These are phyloP conservation scores for Loriculus beryllinus DNA, from an alignment of 2,797 vertebrate species.

Conservation along the genomic window DNA sequence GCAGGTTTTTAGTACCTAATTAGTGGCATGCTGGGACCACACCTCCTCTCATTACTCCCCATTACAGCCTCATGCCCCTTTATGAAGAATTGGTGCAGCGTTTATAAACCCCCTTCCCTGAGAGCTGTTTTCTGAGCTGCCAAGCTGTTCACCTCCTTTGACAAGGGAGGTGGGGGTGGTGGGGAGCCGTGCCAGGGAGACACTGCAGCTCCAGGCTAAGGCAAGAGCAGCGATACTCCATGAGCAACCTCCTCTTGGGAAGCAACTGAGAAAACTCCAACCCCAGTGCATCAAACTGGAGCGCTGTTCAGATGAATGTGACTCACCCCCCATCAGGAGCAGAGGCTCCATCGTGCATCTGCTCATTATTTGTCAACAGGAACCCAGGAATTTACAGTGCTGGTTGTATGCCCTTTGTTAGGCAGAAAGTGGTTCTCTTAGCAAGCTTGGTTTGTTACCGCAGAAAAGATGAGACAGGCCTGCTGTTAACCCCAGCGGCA, in stretches of 20 bases:
- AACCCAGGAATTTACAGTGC: neutral
- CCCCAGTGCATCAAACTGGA: accelerated
- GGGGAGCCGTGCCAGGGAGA: neutral
- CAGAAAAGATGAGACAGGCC: neutral
- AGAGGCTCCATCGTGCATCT: neutral
- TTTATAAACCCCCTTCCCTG: neutral
- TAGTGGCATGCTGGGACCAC: neutral
- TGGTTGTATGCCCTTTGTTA: accelerated
- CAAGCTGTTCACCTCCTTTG: neutral
- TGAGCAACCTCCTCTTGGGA: neutral
- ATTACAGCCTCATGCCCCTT: neutral
- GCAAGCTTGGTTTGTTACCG: neutral
- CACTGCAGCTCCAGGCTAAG: neutral
- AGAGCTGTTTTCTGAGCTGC: neutral
- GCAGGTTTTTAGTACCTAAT: conserved; percentile 5
- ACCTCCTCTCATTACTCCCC: neutral
- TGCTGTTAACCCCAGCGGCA: neutral
- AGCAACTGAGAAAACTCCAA: neutral
- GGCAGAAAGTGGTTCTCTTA: neutral
- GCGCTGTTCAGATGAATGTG: neutral
- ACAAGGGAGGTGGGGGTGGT: neutral
- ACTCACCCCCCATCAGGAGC: neutral
- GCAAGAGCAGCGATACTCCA: neutral
- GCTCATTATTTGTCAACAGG: neutral
- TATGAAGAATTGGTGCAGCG: neutral